Base-by-base conservation (phyloP, 2,888 invertebrate genomes). In the Sturmia bella region DNA sequence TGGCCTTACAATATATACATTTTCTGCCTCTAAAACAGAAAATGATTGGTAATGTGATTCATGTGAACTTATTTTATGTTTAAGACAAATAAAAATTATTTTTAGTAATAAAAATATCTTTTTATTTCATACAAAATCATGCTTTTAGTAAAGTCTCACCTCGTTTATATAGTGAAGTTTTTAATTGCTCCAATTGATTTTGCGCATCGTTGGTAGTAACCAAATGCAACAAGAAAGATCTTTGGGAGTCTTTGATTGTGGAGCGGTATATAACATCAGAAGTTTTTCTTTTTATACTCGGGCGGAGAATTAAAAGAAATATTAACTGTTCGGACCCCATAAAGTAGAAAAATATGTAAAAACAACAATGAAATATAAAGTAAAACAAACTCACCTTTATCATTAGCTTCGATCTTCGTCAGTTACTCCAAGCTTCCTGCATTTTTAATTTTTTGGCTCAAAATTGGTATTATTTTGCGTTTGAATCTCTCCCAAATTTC, bases 221-320 rank as follows among this genome's bases (percentile, higher is more conserved):
- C 17, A 13, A 13, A 56, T 56, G 56, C 15, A 37, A 21, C 19
- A 56, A 32, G 12, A 56, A 32, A 2, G 32, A 56, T 21, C 13
- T 5, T 59, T 57, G 59, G 39, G 59, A 59, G 59, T 59, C 41
- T 59, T 59, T 59, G 41, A 59, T 59, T 59, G 59, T 41, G 12
- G 59, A 59, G 39, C 41, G 39, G 12, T 41, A 41, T 21, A 59
- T 12, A n/a, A n/a, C n/a, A n/a, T n/a, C n/a, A n/a, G n/a, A 37
- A 56, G 9, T 37, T 56, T 56, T 56, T 37, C 56, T 56, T 37
- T 56, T 56, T 9, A 32, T 43, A 24, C 15, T 43, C 9, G 61
- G 61, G 13, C 41, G 61, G 21, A 61, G 61, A 43, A 61, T 61
- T 61, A 61, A 43, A 61, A 59, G 19, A 1, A 59, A n/a, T 39